phyloP scores from a whole-genome alignment of 1,140 invertebrate species.

The Penaeus indicus region DNA sequence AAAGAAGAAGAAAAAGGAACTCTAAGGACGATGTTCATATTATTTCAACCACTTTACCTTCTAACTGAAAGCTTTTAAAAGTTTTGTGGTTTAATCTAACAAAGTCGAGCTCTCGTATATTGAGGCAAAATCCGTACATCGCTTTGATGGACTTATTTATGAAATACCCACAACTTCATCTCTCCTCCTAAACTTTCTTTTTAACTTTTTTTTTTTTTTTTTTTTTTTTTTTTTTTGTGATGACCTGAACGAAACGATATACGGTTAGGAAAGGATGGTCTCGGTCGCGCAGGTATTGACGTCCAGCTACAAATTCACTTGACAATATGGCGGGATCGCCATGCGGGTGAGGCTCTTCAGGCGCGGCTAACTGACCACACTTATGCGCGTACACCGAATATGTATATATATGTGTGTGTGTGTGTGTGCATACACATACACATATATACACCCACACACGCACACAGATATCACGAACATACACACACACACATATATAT shows the following conservation, averaged over 20 bases:
- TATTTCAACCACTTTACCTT: conserved; percentile 43
- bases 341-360: neutral
- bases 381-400: neutral
- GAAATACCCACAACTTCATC: conserved; percentile 33
- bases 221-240: too few relatives aligned
- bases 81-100: conserved; percentile 51
- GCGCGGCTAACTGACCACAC: neutral
- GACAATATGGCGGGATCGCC: too few relatives aligned
- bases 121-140: conserved; percentile 53
- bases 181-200: conserved; percentile 41
- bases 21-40: conserved; percentile 37
- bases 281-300: too few relatives aligned
- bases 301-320: too few relatives aligned
- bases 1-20: neutral
- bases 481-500: too few relatives aligned
- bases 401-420: neutral
- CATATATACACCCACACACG: too few relatives aligned
- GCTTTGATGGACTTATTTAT: conserved; percentile 59
- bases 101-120: conserved; percentile 46
- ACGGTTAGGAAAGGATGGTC: too few relatives aligned
- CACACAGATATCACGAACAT: too few relatives aligned
- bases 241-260: too few relatives aligned
- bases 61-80: conserved; percentile 53
- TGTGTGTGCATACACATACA: too few relatives aligned
- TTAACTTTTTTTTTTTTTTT: too few relatives aligned